Percentiles rank a stretch among this genome's conserved stretches.
Evolutionary conservation across 2,797 vertebrate genomes (phyloP).

Genomic region (Momotus momota): DNA sequence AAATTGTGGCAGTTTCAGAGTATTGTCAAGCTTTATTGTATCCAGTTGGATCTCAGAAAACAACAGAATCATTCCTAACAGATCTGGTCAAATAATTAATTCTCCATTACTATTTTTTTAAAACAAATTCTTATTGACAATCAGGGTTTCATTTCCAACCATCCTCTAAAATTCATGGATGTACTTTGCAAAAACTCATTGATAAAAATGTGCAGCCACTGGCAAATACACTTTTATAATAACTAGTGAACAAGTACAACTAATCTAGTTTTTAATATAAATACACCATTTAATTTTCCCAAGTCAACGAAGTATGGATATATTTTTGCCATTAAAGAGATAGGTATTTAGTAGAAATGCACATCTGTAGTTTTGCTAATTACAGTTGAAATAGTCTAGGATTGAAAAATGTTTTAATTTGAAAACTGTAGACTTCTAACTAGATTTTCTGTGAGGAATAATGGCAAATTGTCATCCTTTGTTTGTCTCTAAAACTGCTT

Average conservation of each 20-base stretch:
- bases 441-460: conserved; percentile 5
- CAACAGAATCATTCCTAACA: background rate
- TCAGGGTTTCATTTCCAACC: background rate
- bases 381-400: background rate
- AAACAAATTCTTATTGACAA: background rate
- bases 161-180: background rate
- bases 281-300: background rate
- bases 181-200: background rate
- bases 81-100: background rate
- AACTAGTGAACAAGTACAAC: background rate
- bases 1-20: background rate
- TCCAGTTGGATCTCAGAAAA: background rate
- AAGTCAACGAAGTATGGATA: background rate
- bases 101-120: background rate
- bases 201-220: background rate
- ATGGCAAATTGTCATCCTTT: background rate
- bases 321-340: background rate
- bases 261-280: background rate
- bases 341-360: background rate
- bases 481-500: background rate
- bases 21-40: background rate
- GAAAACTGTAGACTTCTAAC: background rate
- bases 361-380: background rate
- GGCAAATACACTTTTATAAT: background rate
- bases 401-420: background rate